These are phyloP conservation scores for Temnothorax rugatulus DNA, from an alignment of 2,888 invertebrate species.

Conservation along the genomic window DNA sequence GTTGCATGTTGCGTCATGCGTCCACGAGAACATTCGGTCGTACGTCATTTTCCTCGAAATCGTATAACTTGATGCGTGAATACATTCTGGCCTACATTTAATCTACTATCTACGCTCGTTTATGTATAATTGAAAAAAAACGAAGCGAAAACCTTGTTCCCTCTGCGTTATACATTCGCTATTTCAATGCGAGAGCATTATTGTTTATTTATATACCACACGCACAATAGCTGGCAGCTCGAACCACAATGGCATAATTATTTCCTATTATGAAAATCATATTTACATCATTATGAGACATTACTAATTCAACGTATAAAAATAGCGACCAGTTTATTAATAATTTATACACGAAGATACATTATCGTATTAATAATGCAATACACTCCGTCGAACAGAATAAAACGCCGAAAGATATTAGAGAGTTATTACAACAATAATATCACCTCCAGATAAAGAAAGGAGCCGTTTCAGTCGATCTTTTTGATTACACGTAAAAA, in stretches of 20 bases:
- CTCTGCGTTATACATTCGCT: background rate
- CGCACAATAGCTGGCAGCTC: constrained; percentile 24
- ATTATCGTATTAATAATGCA: background rate
- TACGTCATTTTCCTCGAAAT: constrained; percentile 27
- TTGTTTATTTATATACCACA: constrained; percentile 29
- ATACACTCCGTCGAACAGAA: background rate
- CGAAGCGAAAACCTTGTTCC: constrained; percentile 2
- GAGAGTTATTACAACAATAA: background rate
- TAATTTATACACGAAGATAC: background rate
- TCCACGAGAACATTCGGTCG: constrained; percentile 12
- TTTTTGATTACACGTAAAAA: background rate
- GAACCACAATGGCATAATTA: constrained; percentile 25
- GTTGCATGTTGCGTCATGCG: background rate
- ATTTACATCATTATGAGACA: constrained; percentile 22
- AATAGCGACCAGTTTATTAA: background rate
- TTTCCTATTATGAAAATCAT: constrained; percentile 26
- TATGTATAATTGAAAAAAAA: constrained; percentile 22
- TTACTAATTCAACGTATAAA: constrained; percentile 28
- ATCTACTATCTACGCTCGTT: constrained; percentile 21
- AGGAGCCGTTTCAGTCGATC: background rate
- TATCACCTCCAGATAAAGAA: background rate
- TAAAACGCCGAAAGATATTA: background rate
- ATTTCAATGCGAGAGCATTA: constrained; percentile 30
- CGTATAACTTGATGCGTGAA: constrained; percentile 10
- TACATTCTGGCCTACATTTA: constrained; percentile 17